These are phyloP conservation scores for Argyrosomus japonicus DNA, from an alignment of 2,113 vertebrate genomes.

Conservation along the genomic window DNA sequence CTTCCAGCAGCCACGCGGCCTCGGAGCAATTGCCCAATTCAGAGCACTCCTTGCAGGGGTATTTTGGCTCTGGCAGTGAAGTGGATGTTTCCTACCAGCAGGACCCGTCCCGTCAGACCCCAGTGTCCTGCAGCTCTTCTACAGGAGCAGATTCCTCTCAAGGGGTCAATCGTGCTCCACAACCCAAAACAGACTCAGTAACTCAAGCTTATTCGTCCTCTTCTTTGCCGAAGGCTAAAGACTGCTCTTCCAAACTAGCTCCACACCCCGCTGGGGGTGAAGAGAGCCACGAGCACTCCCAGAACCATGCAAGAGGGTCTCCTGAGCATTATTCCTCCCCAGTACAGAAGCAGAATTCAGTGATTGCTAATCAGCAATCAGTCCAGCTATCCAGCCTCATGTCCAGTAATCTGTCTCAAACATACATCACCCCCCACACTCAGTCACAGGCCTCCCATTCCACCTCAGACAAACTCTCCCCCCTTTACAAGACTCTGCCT, in stretches of 20 bases:
- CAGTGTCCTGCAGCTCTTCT: conserved; percentile 89
- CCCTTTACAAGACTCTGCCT: conserved; percentile 92
- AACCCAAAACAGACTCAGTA: conserved; percentile 85
- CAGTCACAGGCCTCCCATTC: conserved; percentile 90
- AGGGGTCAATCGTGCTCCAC: conserved; percentile 88
- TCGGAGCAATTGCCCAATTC: conserved; percentile 91
- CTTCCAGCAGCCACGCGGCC: conserved; percentile 93
- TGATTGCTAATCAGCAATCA: conserved; percentile 94
- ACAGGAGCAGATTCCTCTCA: conserved; percentile 88
- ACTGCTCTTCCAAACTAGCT: conserved; percentile 88
- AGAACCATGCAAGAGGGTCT: conserved; percentile 86
- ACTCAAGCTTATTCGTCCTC: conserved; percentile 89
- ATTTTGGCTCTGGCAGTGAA: conserved; percentile 85
- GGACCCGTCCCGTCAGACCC: conserved; percentile 89
- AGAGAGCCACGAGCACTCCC: conserved; percentile 88
- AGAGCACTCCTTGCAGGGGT: conserved; percentile 94
- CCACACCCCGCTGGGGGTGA: conserved; percentile 84
- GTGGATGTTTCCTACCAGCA: conserved; percentile 91
- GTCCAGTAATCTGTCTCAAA: conserved; percentile 91
- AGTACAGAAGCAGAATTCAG: conserved; percentile 92
- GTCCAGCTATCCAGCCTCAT: conserved; percentile 91
- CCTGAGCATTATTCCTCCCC: conserved; percentile 92
- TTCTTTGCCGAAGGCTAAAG: conserved; percentile 88
- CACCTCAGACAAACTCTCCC: conserved; percentile 91
- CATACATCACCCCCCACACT: conserved; percentile 89